Conservation (phyloP, 2,888 invertebrate species). For the Nasonovia ribisnigri region DNA sequence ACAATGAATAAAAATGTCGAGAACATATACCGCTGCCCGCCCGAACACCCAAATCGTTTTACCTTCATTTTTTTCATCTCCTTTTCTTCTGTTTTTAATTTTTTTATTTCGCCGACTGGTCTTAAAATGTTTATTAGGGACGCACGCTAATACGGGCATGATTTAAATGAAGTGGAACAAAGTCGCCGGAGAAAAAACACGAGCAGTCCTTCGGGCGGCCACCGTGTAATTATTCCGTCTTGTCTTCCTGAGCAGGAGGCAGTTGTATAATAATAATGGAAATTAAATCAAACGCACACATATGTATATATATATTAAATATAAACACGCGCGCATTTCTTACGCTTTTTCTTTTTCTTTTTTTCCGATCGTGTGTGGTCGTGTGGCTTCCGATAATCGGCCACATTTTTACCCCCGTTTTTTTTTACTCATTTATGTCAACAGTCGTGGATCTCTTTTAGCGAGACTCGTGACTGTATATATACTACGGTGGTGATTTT, state of each 20-base stretch:
- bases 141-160: constrained; percentile 44
- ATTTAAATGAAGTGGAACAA: constrained; percentile 56
- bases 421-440: constrained; percentile 36
- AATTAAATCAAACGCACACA: constrained; percentile 54
- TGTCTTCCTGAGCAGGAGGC: constrained; percentile 39
- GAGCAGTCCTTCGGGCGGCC: constrained; percentile 34
- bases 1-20: constrained; percentile 25
- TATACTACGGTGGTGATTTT: not conserved
- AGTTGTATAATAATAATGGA: constrained; percentile 63
- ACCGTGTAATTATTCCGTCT: constrained; percentile 61
- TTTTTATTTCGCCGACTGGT: constrained; percentile 21
- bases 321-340: not conserved
- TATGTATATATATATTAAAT: not conserved
- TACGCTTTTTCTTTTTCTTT: constrained; percentile 26
- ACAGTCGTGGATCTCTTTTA: constrained; percentile 45
- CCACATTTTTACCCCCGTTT: constrained; percentile 12
- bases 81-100: not conserved
- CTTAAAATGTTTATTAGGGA: constrained; percentile 42
- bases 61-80: constrained; percentile 13
- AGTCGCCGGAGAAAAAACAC: constrained; percentile 42
- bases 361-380: constrained; percentile 61
- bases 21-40: not conserved
- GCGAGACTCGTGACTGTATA: constrained; percentile 21
- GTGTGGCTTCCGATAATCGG: constrained; percentile 60
- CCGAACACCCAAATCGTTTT: constrained; percentile 59